Conservation (phyloP, 2,888 invertebrate genomes). For the Chydorus sphaericus region DNA sequence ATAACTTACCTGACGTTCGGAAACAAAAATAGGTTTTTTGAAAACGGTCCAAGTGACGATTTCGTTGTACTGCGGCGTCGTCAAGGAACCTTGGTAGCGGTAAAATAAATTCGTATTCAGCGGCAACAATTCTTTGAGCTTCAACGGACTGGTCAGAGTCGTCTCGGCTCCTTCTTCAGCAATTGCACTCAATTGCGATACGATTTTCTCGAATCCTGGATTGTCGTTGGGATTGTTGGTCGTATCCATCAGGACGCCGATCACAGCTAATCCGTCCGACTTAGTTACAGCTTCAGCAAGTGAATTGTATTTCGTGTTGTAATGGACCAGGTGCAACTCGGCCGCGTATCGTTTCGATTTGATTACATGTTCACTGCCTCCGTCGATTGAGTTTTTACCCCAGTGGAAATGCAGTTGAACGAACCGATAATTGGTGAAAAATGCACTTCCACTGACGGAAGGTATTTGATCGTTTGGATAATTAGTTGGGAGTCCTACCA, state of each 20-base stretch:
- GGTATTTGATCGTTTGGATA: no score
- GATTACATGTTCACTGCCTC: no score
- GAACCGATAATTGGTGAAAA: no score
- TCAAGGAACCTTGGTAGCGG: not conserved
- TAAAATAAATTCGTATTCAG: not conserved
- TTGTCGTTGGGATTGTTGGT: no score
- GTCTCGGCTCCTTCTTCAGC: not conserved
- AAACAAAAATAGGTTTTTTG: not conserved
- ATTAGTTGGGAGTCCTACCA: no score
- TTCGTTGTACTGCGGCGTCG: not conserved
- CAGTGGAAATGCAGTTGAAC: no score
- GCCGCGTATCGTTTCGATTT: no score
- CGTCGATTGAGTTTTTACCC: no score
- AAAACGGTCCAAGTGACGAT: not conserved
- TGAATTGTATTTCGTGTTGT: conserved; percentile 39
- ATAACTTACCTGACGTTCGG: not conserved
- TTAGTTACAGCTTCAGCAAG: conserved; percentile 36
- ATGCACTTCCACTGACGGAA: no score
- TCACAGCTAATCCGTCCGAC: conserved; percentile 43
- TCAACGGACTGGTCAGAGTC: not conserved
- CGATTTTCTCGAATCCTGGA: no score
- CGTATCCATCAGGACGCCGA: no score
- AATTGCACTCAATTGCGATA: not conserved
- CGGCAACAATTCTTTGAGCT: not conserved
- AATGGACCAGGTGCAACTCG: conserved; percentile 68